Conservation (phyloP, 1,140 invertebrate genomes). For the Drosophila athabasca region DNA sequence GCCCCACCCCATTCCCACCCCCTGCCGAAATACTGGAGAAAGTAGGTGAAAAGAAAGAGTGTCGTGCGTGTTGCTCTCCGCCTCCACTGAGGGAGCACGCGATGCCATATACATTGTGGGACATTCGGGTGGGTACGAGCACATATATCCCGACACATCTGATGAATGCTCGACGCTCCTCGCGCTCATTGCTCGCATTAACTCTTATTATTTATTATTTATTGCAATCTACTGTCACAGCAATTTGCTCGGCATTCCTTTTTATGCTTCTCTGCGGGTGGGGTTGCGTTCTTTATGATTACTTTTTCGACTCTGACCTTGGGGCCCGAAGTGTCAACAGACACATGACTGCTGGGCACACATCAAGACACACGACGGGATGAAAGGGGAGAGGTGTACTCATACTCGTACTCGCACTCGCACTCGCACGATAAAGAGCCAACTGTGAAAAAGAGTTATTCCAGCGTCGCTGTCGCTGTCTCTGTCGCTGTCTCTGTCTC, state of each 20-base stretch:
- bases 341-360: slow-evolving; percentile 38
- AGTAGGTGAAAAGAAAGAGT: slow-evolving; percentile 33
- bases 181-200: slow-evolving; percentile 62
- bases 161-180: slow-evolving; percentile 40
- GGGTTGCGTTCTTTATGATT: slow-evolving; percentile 30
- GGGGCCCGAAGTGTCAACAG: slow-evolving; percentile 54
- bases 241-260: slow-evolving; percentile 61
- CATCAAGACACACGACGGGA: slow-evolving; percentile 9
- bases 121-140: background rate
- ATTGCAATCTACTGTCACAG: slow-evolving; percentile 68
- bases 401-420: no score
- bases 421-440: slow-evolving; percentile 18
- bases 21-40: slow-evolving; percentile 5
- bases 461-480: slow-evolving; percentile 40
- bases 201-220: slow-evolving; percentile 75
- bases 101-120: slow-evolving; percentile 40
- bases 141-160: slow-evolving; percentile 36
- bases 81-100: slow-evolving; percentile 51
- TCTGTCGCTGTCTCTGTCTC: no score
- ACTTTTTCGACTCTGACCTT: slow-evolving; percentile 59
- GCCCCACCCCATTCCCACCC: slow-evolving; percentile 5
- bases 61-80: slow-evolving; percentile 39
- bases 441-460: slow-evolving; percentile 55
- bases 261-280: slow-evolving; percentile 33
- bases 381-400: no score